Evolutionary conservation across 2,888 invertebrate genomes (phyloP).

Genomic region (Minunthozetes semirufus): DNA sequence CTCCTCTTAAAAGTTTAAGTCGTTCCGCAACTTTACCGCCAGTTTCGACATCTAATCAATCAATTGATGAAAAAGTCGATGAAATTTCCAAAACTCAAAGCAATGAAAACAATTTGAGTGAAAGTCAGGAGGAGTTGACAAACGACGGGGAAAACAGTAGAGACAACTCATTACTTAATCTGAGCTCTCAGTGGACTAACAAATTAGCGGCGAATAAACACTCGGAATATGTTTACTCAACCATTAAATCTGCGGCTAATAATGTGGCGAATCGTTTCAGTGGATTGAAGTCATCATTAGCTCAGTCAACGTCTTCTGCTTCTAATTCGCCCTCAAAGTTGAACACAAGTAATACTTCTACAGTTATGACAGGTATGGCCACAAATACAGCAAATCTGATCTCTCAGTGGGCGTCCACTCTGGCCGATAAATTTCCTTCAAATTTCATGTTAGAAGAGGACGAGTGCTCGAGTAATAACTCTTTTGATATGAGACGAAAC

Average conservation of each 20-base stretch:
- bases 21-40: slow-evolving; percentile 41
- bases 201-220: slow-evolving; percentile 39
- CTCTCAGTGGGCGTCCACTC: slow-evolving; percentile 30
- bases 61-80: neutral
- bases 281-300: slow-evolving; percentile 82
- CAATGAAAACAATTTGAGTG: neutral
- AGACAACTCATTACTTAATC: slow-evolving; percentile 3
- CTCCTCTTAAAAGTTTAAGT: slow-evolving; percentile 36
- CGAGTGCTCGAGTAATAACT: slow-evolving; percentile 26
- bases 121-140: slow-evolving; percentile 16
- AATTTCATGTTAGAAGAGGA: slow-evolving; percentile 33
- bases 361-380: slow-evolving; percentile 6
- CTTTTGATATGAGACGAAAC: slow-evolving; percentile 22
- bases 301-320: slow-evolving; percentile 30
- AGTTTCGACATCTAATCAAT: neutral
- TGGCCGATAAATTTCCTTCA: slow-evolving; percentile 35
- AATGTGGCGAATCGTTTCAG: slow-evolving; percentile 80
- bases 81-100: neutral
- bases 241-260: slow-evolving; percentile 69
- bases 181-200: slow-evolving; percentile 34
- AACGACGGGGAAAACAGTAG: slow-evolving; percentile 19
- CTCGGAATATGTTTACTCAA: slow-evolving; percentile 53
- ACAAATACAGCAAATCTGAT: slow-evolving; percentile 25
- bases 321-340: slow-evolving; percentile 41
- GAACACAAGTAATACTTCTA: neutral